Evolutionary conservation across 2,888 invertebrate genomes (phyloP).

Genomic region (Ypsolopha scabrella): DNA sequence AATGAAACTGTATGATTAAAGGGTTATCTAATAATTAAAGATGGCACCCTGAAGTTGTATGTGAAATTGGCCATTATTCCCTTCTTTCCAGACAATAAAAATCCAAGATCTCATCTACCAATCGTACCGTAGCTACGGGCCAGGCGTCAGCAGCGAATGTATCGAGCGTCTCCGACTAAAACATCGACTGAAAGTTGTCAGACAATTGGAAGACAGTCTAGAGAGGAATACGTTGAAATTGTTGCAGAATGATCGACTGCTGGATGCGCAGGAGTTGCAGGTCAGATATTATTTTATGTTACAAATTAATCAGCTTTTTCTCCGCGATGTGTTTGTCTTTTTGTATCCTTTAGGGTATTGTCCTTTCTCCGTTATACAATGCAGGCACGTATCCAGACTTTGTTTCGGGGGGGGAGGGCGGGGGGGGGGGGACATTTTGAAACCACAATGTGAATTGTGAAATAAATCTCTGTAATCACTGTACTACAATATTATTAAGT

Average conservation of each 20-base stretch:
- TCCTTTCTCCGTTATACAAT: no score
- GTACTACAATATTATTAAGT: no score
- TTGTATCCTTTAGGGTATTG: no score
- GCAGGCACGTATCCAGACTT: no score
- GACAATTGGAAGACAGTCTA: slow-evolving; percentile 90
- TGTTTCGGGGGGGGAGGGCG: no score
- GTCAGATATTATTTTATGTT: no score
- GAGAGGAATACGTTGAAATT: slow-evolving; percentile 91
- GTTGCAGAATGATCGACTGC: slow-evolving; percentile 77
- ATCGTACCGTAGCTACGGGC: slow-evolving; percentile 85
- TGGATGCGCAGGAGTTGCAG: slow-evolving; percentile 75
- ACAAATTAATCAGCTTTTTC: no score
- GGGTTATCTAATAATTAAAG: not conserved
- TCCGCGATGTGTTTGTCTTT: no score
- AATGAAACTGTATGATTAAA: no score
- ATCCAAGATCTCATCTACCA: slow-evolving; percentile 88
- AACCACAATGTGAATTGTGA: no score
- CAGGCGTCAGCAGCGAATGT: slow-evolving; percentile 81
- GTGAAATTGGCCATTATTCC: not conserved
- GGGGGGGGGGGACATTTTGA: no score
- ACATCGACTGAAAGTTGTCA: slow-evolving; percentile 91
- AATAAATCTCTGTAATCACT: no score
- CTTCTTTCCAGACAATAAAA: slow-evolving; percentile 73
- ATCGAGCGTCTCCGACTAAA: slow-evolving; percentile 93
- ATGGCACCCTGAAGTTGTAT: not conserved